Base-by-base conservation (phyloP, 1,140 invertebrate genomes). In the Helicoverpa armigera region DNA sequence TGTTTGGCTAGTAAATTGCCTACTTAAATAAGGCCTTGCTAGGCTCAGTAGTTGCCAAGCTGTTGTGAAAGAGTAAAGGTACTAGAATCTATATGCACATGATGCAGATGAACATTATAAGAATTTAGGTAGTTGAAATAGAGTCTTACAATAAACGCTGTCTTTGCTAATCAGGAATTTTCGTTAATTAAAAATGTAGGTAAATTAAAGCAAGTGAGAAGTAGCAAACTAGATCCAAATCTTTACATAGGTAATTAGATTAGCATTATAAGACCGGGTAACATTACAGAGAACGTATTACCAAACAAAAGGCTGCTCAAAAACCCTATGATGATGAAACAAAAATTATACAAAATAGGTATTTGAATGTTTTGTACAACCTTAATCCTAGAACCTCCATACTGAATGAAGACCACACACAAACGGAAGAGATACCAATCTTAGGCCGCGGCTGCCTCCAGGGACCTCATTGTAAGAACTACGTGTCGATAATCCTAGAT, bases 341-440 rank as follows among this genome's bases (percentile, higher is more conserved):
- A 43, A 43, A 43, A 43, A 7, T 35, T 43, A 35, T 35, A 35
- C 7, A 35, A 35, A 35, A 35, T 35, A 35, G 0, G 35, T 7
- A 43, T 43, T 43, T 1, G 1, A 43, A 43, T 9, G 5, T 43
- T 43, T 43, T 43, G 35, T 51, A 54, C 69, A 72, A 72, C 69
- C 69, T 72, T 72, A 72, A 29, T 48, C n/a, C 63, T 2, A 3
- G 7, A 1, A 23, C 7, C 50, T 31, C 50, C 29, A 29, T 58
- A 43, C 35, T 65, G 18, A 77, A 77, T 77, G 74, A 56, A 67
- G 85, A 65, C 88, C 88, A 85, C 88, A 85, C 88, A 85, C 80
- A 76, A 81, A 82, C 83, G 83, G 86, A 86, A 85, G 79, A 51
- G 85, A 87, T 88, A 85, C 56, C 65, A 63, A 87, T 88, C 87